phyloP scores from a whole-genome alignment of 2,113 vertebrate genomes.

The Geothlypis trichas region DNA sequence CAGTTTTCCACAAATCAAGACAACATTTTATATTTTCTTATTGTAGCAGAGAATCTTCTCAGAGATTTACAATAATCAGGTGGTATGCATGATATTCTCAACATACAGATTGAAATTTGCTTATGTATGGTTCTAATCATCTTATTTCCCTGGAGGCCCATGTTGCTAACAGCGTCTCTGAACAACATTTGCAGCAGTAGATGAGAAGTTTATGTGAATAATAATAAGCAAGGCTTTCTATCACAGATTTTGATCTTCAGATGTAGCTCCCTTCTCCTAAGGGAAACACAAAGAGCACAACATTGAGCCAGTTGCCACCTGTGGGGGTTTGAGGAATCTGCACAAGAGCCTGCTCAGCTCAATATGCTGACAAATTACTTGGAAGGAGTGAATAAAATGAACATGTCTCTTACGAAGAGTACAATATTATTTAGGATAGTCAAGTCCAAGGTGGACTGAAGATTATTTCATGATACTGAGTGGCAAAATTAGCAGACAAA shows the following conservation, averaged over 20 bases:
- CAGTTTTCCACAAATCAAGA: neutral
- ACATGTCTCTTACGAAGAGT: neutral
- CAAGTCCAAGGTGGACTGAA: neutral
- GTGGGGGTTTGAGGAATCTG: neutral
- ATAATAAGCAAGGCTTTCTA: neutral
- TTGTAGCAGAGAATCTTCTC: neutral
- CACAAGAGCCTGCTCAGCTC: neutral
- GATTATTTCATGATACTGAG: neutral
- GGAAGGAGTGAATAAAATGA: neutral
- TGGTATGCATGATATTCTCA: neutral
- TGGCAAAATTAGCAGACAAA: neutral
- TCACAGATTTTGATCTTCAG: neutral
- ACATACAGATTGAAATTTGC: neutral
- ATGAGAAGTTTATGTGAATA: neutral
- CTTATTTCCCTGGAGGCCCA: neutral
- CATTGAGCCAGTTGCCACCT: neutral
- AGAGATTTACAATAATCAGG: neutral
- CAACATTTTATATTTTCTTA: neutral
- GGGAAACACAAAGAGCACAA: neutral
- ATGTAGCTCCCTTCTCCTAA: neutral
- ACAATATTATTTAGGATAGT: neutral
- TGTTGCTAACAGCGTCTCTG: neutral
- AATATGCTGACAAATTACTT: neutral
- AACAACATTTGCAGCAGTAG: neutral
- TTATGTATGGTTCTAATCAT: neutral